Percentiles rank a stretch among this genome's conserved stretches.
phyloP scores from a whole-genome alignment of 2,113 vertebrate species.

The Pyxicephalus adspersus region DNA sequence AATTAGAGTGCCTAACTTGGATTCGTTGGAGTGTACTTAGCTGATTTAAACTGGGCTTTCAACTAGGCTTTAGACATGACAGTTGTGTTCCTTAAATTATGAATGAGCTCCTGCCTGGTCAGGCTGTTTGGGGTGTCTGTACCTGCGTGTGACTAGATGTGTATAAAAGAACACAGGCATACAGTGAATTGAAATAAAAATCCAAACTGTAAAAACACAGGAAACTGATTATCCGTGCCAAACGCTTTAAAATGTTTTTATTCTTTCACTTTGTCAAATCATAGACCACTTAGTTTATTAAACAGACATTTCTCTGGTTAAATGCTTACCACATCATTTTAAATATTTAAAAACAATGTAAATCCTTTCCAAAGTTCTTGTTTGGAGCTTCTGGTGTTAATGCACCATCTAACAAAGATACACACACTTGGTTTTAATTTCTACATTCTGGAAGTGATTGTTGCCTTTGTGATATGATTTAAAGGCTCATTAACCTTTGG shows the following conservation, averaged over 20 bases:
- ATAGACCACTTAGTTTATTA: slow-evolving; percentile 35
- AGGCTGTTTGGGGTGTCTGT: too few species aligned
- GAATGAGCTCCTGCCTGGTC: too few species aligned
- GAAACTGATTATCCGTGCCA: slow-evolving; percentile 7
- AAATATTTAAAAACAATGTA: not conserved
- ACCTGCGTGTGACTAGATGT: too few species aligned
- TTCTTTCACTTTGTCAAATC: slow-evolving; percentile 3
- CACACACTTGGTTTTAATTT: slow-evolving; percentile 37
- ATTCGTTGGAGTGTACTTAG: too few species aligned
- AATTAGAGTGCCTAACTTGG: too few species aligned
- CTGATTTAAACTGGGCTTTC: too few species aligned
- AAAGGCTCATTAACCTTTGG: slow-evolving; percentile 28
- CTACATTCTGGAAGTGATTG: slow-evolving; percentile 28
- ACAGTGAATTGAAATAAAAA: not conserved
- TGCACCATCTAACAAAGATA: slow-evolving; percentile 2
- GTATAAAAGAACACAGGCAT: too few species aligned
- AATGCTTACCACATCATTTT: slow-evolving; percentile 17
- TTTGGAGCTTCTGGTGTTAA: slow-evolving; percentile 29
- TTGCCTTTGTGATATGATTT: slow-evolving; percentile 13
- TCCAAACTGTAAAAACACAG: not conserved
- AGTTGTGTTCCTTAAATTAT: too few species aligned
- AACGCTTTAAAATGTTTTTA: not conserved
- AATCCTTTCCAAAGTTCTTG: slow-evolving; percentile 6
- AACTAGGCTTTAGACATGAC: too few species aligned
- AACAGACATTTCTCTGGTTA: slow-evolving; percentile 24